Base-by-base conservation (phyloP, 2,113 vertebrate species). In the Mormyrus lacerda region DNA sequence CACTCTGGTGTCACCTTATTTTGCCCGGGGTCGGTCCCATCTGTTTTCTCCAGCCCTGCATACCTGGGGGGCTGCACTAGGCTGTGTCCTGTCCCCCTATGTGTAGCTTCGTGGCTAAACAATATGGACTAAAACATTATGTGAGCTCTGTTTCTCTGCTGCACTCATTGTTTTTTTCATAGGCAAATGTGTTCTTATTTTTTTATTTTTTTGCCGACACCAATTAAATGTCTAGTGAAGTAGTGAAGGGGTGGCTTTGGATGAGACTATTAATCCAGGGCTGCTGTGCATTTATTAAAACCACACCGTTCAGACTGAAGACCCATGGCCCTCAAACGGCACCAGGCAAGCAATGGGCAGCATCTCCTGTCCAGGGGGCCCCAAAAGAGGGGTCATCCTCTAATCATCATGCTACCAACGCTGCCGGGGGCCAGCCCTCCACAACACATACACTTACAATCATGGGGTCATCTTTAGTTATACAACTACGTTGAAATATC, bases 21-120 rank as follows among this genome's bases (percentile, higher is more conserved):
- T 90, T 92, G 92, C 93, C 92, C 91, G 91, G 90, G 92, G 92
- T 93, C 91, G 76, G 45, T 88, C 91, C 93, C 93, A 93, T 93
- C 93, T 93, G 92, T 93, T 92, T 89, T 35, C 91, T 90, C 89
- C 87, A 69, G 44, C 58, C 58, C 91, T 83, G 35, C 27, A 88
- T 61, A 90, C 90, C 90, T 90, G 42, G 82, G 82, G 82, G 19
- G 42, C 39, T 45, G 19, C 44, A 45, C 44, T 84, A 44, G 7
- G 42, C 45, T 84, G 79, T 47, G 39, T 45, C 79, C 42, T 83
- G 17, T 51, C 47, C n/a, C 79, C 87, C 89, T 87, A 90, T 90
- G 87, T 92, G 89, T 86, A 47, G 82, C 45, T 48, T 27, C 24
- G n/a, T 6, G 42, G 44, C 73, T 79, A 79, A 79, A 17, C 73